Percentiles rank a stretch among this genome's conserved stretches.
phyloP scores from a whole-genome alignment of 2,113 vertebrate species.

The Channa maculata region DNA sequence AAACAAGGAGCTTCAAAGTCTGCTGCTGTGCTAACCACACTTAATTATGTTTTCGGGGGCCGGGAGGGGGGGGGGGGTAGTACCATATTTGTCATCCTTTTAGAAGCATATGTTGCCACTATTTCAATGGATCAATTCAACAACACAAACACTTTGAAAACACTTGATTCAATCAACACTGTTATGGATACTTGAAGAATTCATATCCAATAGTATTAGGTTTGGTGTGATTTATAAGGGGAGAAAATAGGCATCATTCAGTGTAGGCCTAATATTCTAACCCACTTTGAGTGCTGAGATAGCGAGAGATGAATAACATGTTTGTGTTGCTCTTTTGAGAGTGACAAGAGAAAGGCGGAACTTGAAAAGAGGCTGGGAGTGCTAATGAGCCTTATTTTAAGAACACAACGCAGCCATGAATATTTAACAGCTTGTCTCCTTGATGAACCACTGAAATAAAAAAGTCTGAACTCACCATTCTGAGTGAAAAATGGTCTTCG shows the following conservation, averaged over 20 bases:
- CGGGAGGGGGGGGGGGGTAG: background rate
- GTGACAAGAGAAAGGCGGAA: slow-evolving; percentile 76
- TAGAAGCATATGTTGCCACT: slow-evolving; percentile 9
- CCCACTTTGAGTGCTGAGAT: slow-evolving; percentile 30
- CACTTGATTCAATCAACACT: slow-evolving; percentile 26
- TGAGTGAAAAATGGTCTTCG: slow-evolving; percentile 40
- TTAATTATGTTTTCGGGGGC: background rate
- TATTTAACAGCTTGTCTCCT: slow-evolving; percentile 77
- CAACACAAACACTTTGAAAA: background rate
- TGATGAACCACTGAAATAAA: slow-evolving; percentile 72
- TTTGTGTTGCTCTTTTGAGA: slow-evolving; percentile 69
- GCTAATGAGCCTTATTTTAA: slow-evolving; percentile 86
- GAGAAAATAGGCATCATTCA: background rate
- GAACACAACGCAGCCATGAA: slow-evolving; percentile 79
- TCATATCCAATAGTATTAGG: background rate
- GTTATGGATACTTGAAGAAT: background rate
- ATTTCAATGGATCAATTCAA: slow-evolving; percentile 33
- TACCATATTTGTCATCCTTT: slow-evolving; percentile 12
- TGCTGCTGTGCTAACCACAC: background rate
- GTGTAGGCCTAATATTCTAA: slow-evolving; percentile 1
- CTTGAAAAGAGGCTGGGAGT: slow-evolving; percentile 77
- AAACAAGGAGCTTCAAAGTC: too few relatives aligned
- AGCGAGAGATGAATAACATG: slow-evolving; percentile 59
- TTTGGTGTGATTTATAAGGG: slow-evolving; percentile 5
- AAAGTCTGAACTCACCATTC: slow-evolving; percentile 57